A percentile compares a stretch with the other conserved stretches of the same genome.
Conservation (phyloP, 2,797 vertebrate genomes). For the Sebastes iracundus region DNA sequence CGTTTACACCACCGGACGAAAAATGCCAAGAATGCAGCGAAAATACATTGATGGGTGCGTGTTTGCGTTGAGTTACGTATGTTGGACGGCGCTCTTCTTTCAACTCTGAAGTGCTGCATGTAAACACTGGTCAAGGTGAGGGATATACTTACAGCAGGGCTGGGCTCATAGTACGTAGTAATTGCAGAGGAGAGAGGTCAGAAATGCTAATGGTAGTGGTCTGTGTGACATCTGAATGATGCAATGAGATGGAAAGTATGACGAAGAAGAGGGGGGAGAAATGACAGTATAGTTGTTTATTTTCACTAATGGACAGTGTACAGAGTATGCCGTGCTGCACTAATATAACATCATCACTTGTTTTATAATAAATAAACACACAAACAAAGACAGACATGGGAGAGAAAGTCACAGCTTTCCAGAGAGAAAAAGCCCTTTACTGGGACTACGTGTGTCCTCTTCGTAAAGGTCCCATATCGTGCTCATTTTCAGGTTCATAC, state of each 20-base stretch:
- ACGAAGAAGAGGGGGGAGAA: not conserved
- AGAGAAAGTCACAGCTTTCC: conserved; percentile 40
- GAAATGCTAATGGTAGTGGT: conserved; percentile 17
- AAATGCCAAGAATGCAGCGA: conserved; percentile 70
- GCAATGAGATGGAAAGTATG: not conserved
- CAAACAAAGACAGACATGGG: conserved; percentile 48
- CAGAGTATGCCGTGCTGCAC: conserved; percentile 64
- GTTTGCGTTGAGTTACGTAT: conserved; percentile 41
- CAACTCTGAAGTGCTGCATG: conserved; percentile 51
- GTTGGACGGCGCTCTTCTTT: conserved; percentile 19
- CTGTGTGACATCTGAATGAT: conserved; percentile 7
- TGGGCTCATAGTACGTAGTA: not conserved
- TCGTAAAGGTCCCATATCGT: not conserved
- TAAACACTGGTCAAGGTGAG: conserved; percentile 37
- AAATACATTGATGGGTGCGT: conserved; percentile 47
- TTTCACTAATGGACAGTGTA: conserved; percentile 71
- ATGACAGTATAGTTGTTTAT: conserved; percentile 63
- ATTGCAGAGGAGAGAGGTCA: conserved; percentile 33
- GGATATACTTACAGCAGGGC: conserved; percentile 38
- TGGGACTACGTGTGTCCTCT: conserved; percentile 9
- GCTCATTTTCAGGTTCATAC: too few relatives aligned
- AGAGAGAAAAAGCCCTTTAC: conserved; percentile 18
- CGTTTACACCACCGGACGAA: conserved; percentile 20
- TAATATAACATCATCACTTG: conserved; percentile 60
- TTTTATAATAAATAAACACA: conserved; percentile 80